A percentile compares a stretch with the other conserved stretches of the same genome.
These are phyloP conservation scores for Ranitomeya imitator DNA, from an alignment of 2,113 vertebrate genomes.

Conservation along the genomic window DNA sequence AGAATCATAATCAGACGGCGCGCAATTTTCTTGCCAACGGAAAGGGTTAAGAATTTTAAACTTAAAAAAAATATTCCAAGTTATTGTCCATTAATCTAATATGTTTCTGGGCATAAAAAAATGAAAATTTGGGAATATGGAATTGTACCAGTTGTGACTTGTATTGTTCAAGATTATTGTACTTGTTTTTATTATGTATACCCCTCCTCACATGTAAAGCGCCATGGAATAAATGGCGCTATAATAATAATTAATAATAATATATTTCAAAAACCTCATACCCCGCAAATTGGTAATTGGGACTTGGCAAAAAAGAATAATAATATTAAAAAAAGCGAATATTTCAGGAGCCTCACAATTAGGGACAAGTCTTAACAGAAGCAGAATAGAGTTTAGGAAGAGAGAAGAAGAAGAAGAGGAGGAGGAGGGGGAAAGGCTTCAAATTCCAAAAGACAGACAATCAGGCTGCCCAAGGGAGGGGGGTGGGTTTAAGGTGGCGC, in stretches of 20 bases:
- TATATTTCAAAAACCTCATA: neutral
- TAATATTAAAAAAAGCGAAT: neutral
- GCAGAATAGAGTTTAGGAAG: slow-evolving; percentile 43
- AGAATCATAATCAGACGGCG: neutral
- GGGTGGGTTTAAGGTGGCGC: slow-evolving; percentile 57
- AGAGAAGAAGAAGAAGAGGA: slow-evolving; percentile 7
- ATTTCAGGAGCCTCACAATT: slow-evolving; percentile 32
- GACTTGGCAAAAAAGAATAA: neutral
- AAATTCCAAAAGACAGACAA: slow-evolving; percentile 62
- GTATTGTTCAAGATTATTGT: too few relatives aligned
- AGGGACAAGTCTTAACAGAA: slow-evolving; percentile 59
- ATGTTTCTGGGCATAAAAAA: too few relatives aligned
- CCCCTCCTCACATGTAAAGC: too few relatives aligned
- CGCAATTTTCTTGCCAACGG: too few relatives aligned
- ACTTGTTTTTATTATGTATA: too few relatives aligned
- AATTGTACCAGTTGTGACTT: too few relatives aligned
- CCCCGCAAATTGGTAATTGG: neutral
- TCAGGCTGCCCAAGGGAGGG: slow-evolving; percentile 35
- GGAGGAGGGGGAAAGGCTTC: slow-evolving; percentile 38
- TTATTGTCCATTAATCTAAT: too few relatives aligned
- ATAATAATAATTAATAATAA: too few relatives aligned
- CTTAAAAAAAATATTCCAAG: too few relatives aligned
- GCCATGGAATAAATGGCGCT: too few relatives aligned
- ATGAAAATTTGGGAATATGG: too few relatives aligned
- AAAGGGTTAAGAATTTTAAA: too few relatives aligned